Conservation (phyloP, 2,797 vertebrate genomes). For the Linurgus olivaceus region DNA sequence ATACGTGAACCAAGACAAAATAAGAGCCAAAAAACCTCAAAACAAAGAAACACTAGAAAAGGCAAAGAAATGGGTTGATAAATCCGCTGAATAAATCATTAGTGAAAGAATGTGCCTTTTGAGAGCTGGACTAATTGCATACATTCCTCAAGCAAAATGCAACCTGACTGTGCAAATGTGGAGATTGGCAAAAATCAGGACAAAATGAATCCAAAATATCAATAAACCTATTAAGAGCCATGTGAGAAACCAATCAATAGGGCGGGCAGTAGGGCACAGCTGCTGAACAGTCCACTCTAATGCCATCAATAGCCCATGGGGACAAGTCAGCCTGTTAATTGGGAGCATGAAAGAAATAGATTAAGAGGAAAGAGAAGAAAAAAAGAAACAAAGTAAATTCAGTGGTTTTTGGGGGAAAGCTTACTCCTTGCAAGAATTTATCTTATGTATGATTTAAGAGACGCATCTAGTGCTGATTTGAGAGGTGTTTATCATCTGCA, state of each 20-base stretch:
- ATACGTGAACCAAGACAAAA: background rate
- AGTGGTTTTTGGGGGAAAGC: background rate
- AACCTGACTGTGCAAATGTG: conserved; percentile 31
- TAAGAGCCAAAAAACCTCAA: background rate
- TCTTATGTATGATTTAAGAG: background rate
- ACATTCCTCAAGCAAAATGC: conserved; percentile 7
- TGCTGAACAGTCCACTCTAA: conserved; percentile 35
- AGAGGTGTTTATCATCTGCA: background rate
- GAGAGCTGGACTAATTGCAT: conserved; percentile 40
- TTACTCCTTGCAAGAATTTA: background rate
- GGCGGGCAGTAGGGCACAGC: conserved; percentile 26
- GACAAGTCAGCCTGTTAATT: background rate
- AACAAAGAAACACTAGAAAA: background rate
- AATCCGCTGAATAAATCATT: background rate
- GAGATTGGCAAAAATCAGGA: conserved; percentile 33
- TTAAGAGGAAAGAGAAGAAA: background rate
- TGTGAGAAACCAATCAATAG: conserved; percentile 21
- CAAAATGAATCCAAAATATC: conserved; percentile 57
- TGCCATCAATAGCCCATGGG: conserved; percentile 21
- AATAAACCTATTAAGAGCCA: conserved; percentile 58
- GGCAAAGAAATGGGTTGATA: background rate
- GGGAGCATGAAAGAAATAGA: background rate
- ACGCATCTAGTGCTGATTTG: background rate
- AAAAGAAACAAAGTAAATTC: background rate
- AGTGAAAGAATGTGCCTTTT: conserved; percentile 1